Conservation (phyloP, 1,140 invertebrate species). For the Archivesica marissinica region DNA sequence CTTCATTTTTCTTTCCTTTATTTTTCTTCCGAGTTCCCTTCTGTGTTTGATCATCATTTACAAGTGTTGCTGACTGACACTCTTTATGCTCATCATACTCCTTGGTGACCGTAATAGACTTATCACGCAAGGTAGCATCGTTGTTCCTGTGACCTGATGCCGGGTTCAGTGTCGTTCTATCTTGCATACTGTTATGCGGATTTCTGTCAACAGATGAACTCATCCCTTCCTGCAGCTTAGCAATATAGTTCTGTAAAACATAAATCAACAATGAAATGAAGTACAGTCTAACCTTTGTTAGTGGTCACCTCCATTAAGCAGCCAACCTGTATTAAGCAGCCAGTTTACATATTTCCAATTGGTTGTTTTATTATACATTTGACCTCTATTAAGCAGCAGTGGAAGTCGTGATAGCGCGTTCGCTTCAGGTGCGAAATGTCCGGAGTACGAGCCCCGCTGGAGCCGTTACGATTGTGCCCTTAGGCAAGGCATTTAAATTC, state of each 20-base stretch:
- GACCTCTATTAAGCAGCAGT: neutral
- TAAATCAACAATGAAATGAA: neutral
- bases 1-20: neutral
- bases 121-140: neutral
- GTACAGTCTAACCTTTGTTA: neutral
- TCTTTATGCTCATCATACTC: neutral
- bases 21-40: neutral
- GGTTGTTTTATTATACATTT: neutral
- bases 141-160: neutral
- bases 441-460: no score
- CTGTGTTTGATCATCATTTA: no score
- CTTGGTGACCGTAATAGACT: no score
- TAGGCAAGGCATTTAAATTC: no score
- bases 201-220: neutral
- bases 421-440: neutral
- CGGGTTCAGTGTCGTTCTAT: neutral
- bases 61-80: neutral
- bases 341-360: neutral
- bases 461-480: no score
- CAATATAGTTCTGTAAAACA: neutral
- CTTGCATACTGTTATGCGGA: neutral
- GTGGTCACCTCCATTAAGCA: neutral
- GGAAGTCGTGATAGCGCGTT: neutral
- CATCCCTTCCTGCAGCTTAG: neutral
- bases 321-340: neutral